Conservation (phyloP, 2,888 invertebrate species). For the Drosophila borealis region DNA sequence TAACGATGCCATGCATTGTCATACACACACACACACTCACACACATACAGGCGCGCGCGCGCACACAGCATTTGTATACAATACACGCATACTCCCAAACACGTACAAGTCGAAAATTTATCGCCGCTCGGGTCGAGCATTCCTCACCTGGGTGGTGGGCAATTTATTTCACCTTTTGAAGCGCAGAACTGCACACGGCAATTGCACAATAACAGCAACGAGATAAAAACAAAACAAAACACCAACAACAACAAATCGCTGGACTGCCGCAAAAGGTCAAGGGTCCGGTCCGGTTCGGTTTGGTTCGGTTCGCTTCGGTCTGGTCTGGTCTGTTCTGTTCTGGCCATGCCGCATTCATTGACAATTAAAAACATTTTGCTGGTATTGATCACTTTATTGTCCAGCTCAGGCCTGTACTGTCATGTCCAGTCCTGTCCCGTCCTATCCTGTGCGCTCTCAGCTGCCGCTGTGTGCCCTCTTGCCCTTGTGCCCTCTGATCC, state of each 20-base stretch:
- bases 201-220: conserved; percentile 50
- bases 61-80: conserved; percentile 4
- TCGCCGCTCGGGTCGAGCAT: conserved; percentile 34
- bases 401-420: conserved; percentile 11
- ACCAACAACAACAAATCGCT: conserved; percentile 23
- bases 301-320: too few relatives aligned
- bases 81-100: conserved; percentile 36
- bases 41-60: conserved; percentile 2
- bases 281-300: conserved; percentile 26
- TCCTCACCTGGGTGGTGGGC: conserved; percentile 72
- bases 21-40: conserved; percentile 35
- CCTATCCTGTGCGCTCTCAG: conserved; percentile 30
- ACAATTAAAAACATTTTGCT: conserved; percentile 69
- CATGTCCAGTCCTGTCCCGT: conserved; percentile 6
- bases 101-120: conserved; percentile 52
- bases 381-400: conserved; percentile 77
- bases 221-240: conserved; percentile 7
- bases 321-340: too few relatives aligned
- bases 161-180: conserved; percentile 54
- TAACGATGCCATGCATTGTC: conserved; percentile 65
- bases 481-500: conserved; percentile 11
- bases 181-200: conserved; percentile 45
- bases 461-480: conserved; percentile 22
- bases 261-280: conserved; percentile 68
- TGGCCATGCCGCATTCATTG: conserved; percentile 62